These are phyloP conservation scores for Sclerurus mexicanus DNA, from an alignment of 2,113 vertebrate genomes.

Conservation along the genomic window DNA sequence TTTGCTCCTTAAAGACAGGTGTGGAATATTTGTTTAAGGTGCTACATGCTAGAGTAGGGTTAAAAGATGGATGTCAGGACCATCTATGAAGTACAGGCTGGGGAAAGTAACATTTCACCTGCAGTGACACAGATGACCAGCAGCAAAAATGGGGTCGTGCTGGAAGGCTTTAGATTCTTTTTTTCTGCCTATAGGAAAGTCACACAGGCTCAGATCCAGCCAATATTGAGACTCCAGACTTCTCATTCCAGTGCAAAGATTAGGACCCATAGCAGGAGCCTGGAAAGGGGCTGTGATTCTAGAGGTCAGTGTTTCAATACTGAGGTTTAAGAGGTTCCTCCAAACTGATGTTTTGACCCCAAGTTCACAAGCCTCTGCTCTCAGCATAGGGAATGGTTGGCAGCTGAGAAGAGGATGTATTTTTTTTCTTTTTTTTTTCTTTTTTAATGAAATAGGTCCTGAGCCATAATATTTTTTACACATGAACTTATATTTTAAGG, in stretches of 20 bases:
- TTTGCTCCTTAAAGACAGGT: not conserved
- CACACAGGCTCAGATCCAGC: not conserved
- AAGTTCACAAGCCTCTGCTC: not conserved
- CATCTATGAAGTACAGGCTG: not conserved
- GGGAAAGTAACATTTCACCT: not conserved
- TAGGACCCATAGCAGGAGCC: not conserved
- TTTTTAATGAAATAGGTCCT: not conserved
- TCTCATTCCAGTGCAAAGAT: not conserved
- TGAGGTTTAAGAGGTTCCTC: not conserved
- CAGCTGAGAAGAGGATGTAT: not conserved
- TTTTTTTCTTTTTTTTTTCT: not conserved
- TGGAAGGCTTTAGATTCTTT: not conserved
- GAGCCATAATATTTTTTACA: slow-evolving; percentile 22
- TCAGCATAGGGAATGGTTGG: not conserved
- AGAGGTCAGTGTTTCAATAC: not conserved
- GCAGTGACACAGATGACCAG: not conserved
- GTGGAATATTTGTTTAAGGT: not conserved
- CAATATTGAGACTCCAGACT: not conserved
- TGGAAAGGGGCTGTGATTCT: not conserved
- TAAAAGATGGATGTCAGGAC: not conserved
- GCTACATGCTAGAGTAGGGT: not conserved
- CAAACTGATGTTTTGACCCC: not conserved
- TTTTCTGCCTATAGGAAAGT: not conserved
- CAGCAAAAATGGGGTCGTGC: accelerated
- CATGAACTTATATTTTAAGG: slow-evolving; percentile 14